These are phyloP conservation scores for Hypena proboscidalis DNA, from an alignment of 2,888 invertebrate genomes.

Conservation along the genomic window DNA sequence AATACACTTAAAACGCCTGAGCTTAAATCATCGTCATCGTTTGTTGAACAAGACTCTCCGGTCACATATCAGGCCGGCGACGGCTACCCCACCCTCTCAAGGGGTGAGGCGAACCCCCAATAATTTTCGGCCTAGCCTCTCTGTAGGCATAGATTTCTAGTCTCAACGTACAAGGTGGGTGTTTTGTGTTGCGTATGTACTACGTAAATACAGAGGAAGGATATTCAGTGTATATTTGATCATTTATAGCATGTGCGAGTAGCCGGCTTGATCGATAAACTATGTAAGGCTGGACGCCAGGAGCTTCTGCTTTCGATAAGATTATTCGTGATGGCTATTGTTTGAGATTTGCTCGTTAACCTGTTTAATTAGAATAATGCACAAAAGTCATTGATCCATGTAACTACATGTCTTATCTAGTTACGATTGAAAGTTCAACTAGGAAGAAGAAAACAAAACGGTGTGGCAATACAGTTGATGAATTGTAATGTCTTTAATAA, in stretches of 20 bases:
- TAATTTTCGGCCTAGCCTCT: constrained; percentile 76
- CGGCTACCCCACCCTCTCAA: constrained; percentile 50
- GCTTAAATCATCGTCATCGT: constrained; percentile 86
- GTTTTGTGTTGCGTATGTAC: constrained; percentile 65
- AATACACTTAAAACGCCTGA: constrained; percentile 85
- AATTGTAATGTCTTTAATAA: no score
- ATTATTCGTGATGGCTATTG: no score
- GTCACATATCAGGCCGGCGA: constrained; percentile 82
- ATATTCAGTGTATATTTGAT: constrained; percentile 59
- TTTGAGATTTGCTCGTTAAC: no score
- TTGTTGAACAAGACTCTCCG: constrained; percentile 85
- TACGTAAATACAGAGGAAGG: constrained; percentile 61
- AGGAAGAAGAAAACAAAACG: no score
- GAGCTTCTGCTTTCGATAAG: constrained; percentile 19
- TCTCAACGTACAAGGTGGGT: constrained; percentile 71
- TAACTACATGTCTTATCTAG: no score
- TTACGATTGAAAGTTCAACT: no score
- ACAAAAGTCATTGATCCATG: no score
- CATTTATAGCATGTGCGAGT: constrained; percentile 48
- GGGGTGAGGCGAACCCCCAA: constrained; percentile 50
- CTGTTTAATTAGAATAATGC: no score
- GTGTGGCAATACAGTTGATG: no score
- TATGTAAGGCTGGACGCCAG: constrained; percentile 28
- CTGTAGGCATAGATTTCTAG: constrained; percentile 78
- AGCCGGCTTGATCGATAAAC: constrained; percentile 41